phyloP scores from a whole-genome alignment of 2,113 vertebrate species.

The Apus apus region DNA sequence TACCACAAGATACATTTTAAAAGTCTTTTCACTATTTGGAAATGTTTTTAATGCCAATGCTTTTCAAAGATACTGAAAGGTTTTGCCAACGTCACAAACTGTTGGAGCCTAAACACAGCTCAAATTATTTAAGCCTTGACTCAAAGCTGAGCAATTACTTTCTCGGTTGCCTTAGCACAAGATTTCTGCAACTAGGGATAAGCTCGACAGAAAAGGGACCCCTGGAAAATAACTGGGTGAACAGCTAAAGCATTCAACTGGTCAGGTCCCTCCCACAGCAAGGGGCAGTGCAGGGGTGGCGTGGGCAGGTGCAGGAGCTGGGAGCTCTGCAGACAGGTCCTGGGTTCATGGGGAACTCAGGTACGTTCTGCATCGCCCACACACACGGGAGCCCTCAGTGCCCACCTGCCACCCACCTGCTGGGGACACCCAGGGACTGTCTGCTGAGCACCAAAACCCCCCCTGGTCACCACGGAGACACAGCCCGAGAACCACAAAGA shows the following conservation, averaged over 20 bases:
- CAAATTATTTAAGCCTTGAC: background rate
- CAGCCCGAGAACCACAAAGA: background rate
- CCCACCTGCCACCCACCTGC: accelerated
- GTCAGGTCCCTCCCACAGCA: background rate
- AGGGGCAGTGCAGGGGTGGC: accelerated
- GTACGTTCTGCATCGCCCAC: too few relatives aligned
- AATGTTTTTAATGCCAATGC: too few relatives aligned
- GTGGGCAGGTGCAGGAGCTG: background rate
- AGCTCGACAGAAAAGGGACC: background rate
- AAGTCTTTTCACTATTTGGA: too few relatives aligned
- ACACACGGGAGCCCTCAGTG: too few relatives aligned
- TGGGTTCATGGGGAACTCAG: too few relatives aligned
- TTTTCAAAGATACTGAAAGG: background rate
- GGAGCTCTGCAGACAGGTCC: background rate
- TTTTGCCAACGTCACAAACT: background rate
- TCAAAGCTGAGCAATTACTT: background rate
- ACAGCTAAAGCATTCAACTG: accelerated
- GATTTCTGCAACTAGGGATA: background rate
- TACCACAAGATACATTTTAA: too few relatives aligned
- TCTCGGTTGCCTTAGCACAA: background rate
- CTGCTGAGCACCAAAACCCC: background rate
- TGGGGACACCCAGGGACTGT: accelerated
- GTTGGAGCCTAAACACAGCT: background rate
- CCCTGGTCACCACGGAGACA: accelerated
- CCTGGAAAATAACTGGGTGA: background rate